These are phyloP conservation scores for Ptiloglossa arizonensis DNA, from an alignment of 1,140 invertebrate genomes.

Conservation along the genomic window DNA sequence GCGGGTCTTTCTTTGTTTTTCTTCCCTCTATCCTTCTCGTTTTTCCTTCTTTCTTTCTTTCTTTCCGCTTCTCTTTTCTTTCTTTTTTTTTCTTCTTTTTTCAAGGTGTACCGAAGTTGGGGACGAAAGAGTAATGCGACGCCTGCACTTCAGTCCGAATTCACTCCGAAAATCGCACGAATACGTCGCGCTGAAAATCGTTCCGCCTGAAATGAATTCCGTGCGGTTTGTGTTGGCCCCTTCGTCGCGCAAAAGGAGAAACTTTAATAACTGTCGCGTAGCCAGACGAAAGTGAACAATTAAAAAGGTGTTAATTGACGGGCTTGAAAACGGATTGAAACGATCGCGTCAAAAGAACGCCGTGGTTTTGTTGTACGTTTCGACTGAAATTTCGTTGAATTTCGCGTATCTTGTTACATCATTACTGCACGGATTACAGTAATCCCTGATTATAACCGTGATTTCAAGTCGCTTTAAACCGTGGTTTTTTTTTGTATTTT, in stretches of 20 bases:
- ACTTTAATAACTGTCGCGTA: background rate
- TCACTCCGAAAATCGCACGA: conserved; percentile 12
- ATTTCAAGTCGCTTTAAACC: too few relatives aligned
- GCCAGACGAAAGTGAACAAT: background rate
- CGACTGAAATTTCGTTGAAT: background rate
- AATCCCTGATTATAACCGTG: too few relatives aligned
- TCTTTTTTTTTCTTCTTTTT: too few relatives aligned
- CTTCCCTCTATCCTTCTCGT: conserved; percentile 1
- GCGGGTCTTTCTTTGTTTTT: conserved; percentile 18
- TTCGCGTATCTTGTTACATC: too few relatives aligned
- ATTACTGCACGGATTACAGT: too few relatives aligned
- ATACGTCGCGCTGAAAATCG: conserved; percentile 7
- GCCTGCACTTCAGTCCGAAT: conserved; percentile 29
- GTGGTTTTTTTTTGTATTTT: too few relatives aligned
- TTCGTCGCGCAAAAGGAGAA: background rate
- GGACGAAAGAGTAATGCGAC: background rate
- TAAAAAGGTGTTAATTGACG: background rate
- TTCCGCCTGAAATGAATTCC: conserved; percentile 19
- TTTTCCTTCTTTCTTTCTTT: background rate
- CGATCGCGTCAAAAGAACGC: background rate
- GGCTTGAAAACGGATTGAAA: background rate
- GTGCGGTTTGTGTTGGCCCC: background rate
- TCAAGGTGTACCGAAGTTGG: background rate
- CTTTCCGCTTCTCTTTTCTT: background rate
- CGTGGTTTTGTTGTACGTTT: background rate